phyloP scores from a whole-genome alignment of 2,797 vertebrate species.

The Pterois miles region DNA sequence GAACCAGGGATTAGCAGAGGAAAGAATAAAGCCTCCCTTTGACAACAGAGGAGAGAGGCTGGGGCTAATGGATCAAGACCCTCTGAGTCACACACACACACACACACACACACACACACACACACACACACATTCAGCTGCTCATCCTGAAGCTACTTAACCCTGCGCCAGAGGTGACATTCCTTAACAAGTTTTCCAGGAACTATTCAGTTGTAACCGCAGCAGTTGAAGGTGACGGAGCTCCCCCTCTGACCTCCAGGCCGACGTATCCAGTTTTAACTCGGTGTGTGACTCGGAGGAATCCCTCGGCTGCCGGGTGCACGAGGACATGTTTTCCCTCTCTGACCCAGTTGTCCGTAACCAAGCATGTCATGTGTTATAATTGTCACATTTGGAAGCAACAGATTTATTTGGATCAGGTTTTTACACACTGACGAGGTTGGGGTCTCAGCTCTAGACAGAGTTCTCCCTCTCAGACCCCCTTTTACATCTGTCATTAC shows the following conservation, averaged over 20 bases:
- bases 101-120: slow-evolving; percentile 8
- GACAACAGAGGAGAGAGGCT: slow-evolving; percentile 34
- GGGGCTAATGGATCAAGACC: slow-evolving; percentile 51
- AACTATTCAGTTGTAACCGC: neutral
- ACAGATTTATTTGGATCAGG: neutral
- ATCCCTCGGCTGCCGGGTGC: neutral
- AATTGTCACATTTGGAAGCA: neutral
- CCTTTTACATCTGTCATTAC: too few relatives aligned
- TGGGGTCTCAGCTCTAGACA: too few relatives aligned
- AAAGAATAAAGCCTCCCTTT: slow-evolving; percentile 50
- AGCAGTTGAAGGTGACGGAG: neutral
- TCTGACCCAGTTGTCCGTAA: neutral
- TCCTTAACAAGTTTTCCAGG: slow-evolving; percentile 28
- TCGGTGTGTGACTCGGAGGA: neutral
- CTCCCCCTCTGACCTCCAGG: slow-evolving; percentile 28
- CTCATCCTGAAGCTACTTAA: slow-evolving; percentile 60
- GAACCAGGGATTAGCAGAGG: slow-evolving; percentile 60
- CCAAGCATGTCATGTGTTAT: neutral
- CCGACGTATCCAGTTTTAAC: neutral
- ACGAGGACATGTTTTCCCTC: neutral
- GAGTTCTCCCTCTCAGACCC: neutral
- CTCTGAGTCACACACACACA: slow-evolving; percentile 19
- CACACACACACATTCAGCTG: slow-evolving; percentile 24
- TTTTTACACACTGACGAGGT: neutral
- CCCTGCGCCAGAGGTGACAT: slow-evolving; percentile 16